Percentiles rank a stretch among this genome's conserved stretches.
Conservation (phyloP, 2,113 vertebrate species). For the Chloebia gouldiae region DNA sequence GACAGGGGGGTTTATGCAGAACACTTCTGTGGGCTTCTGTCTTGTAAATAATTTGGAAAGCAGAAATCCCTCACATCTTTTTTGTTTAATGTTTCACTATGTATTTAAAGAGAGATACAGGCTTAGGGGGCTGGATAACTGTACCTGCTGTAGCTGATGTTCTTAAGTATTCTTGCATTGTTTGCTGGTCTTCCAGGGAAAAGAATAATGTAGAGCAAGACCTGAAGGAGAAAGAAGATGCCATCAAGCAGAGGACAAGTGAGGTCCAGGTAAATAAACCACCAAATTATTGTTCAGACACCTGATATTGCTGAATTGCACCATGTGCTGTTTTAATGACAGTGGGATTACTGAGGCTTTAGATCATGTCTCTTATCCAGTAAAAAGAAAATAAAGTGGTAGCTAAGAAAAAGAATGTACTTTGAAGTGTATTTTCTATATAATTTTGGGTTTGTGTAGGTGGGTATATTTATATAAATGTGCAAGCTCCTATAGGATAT, state of each 20-base stretch:
- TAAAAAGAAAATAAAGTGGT: neutral
- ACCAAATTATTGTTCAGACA: neutral
- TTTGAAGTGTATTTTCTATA: neutral
- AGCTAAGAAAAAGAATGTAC: neutral
- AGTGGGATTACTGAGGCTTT: neutral
- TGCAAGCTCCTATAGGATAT: neutral
- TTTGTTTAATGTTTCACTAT: conserved; percentile 77
- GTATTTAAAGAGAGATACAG: conserved; percentile 84
- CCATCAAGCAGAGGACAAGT: conserved; percentile 85
- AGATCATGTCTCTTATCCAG: neutral
- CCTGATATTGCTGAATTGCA: neutral
- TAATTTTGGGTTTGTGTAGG: neutral
- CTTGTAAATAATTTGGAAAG: conserved; percentile 68
- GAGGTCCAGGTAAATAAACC: conserved; percentile 89
- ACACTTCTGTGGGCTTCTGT: conserved; percentile 60
- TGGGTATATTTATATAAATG: neutral
- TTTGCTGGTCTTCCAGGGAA: conserved; percentile 97
- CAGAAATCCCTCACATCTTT: conserved; percentile 59
- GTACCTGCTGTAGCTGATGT: conserved; percentile 82
- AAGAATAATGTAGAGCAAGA: conserved; percentile 94
- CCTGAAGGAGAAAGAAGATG: conserved; percentile 95
- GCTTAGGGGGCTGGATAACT: conserved; percentile 79
- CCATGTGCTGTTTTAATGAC: neutral
- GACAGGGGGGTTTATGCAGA: conserved; percentile 61
- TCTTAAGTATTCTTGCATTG: conserved; percentile 89